phyloP scores from a whole-genome alignment of 1,140 invertebrate genomes.

The Drosophila watanabei region DNA sequence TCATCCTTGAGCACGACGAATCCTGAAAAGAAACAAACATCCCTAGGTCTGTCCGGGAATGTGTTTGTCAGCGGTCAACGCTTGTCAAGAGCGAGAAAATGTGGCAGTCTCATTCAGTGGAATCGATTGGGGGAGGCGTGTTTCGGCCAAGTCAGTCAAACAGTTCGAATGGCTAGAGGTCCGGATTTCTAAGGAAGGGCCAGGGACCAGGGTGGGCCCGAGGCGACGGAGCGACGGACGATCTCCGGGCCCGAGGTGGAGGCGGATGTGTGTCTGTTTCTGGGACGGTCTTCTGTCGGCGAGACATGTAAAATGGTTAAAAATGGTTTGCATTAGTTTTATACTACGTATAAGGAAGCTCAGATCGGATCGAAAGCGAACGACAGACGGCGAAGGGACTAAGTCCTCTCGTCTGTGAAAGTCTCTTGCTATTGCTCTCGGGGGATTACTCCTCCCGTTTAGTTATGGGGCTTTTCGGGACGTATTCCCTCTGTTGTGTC shows the following conservation, averaged over 20 bases:
- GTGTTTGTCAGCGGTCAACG: slow-evolving; percentile 33
- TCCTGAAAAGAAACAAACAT: slow-evolving; percentile 43
- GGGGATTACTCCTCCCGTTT: slow-evolving; percentile 6
- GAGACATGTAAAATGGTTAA: slow-evolving; percentile 41
- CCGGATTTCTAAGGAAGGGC: slow-evolving; percentile 17
- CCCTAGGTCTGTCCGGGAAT: slow-evolving; percentile 40
- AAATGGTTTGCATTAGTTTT: slow-evolving; percentile 47
- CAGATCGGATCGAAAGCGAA: slow-evolving; percentile 20
- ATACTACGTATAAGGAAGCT: slow-evolving; percentile 46
- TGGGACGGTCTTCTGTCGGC: slow-evolving; percentile 44
- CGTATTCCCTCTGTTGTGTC: slow-evolving; percentile 23
- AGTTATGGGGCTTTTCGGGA: slow-evolving; percentile 3
- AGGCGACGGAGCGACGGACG: slow-evolving; percentile 4
- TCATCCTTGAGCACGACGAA: background rate
- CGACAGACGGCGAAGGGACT: background rate
- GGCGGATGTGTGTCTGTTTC: slow-evolving; percentile 48
- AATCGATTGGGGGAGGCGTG: slow-evolving; percentile 10
- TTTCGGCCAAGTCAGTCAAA: slow-evolving; percentile 13
- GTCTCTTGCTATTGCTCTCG: slow-evolving; percentile 32
- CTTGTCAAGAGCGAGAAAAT: slow-evolving; percentile 29
- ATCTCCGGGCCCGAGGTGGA: slow-evolving; percentile 18
- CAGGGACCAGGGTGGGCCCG: slow-evolving; percentile 13
- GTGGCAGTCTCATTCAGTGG: slow-evolving; percentile 33
- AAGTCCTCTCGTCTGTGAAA: slow-evolving; percentile 18
- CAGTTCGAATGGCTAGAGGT: slow-evolving; percentile 40